Percentiles rank a stretch among this genome's conserved stretches.
Evolutionary conservation across 1,140 invertebrate species (phyloP).

Genomic region (Colletes latitarsis): DNA sequence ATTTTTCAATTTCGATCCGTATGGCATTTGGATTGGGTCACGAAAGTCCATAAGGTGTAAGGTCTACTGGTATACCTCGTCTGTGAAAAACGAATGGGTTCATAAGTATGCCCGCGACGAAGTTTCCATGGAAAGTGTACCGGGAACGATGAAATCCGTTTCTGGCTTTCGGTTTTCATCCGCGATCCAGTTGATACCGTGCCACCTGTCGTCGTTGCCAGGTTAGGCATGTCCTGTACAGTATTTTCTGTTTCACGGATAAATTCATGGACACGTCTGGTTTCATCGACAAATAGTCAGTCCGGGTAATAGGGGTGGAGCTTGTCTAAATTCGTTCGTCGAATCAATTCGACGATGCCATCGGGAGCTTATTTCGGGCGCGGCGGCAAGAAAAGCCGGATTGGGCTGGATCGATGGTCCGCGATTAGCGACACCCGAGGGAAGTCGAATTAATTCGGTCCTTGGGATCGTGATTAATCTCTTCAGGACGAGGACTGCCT

Average conservation of each 20-base stretch:
- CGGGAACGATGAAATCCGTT: constrained; percentile 36
- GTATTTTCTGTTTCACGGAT: neutral
- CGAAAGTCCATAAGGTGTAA: too few relatives aligned
- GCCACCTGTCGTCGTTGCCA: constrained; percentile 8
- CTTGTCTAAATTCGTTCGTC: constrained; percentile 16
- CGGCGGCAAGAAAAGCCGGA: too few relatives aligned
- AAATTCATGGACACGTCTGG: constrained; percentile 12
- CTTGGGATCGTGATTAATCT: constrained; percentile 25
- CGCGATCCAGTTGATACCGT: constrained; percentile 18
- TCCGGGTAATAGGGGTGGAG: neutral
- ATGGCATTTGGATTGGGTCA: too few relatives aligned
- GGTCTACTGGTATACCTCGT: too few relatives aligned
- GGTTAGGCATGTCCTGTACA: neutral
- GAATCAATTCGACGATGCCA: constrained; percentile 1
- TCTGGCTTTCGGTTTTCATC: constrained; percentile 23
- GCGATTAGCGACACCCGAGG: constrained; percentile 1
- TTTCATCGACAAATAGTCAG: constrained; percentile 16
- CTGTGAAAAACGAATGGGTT: constrained; percentile 12
- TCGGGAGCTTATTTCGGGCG: constrained; percentile 6
- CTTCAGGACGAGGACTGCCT: neutral
- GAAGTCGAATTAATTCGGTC: constrained; percentile 31
- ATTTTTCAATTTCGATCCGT: too few relatives aligned
- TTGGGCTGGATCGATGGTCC: constrained; percentile 5
- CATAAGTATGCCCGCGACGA: constrained; percentile 26
- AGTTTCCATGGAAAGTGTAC: constrained; percentile 25